phyloP scores from a whole-genome alignment of 2,888 invertebrate genomes.

The Chouioia cunea region DNA sequence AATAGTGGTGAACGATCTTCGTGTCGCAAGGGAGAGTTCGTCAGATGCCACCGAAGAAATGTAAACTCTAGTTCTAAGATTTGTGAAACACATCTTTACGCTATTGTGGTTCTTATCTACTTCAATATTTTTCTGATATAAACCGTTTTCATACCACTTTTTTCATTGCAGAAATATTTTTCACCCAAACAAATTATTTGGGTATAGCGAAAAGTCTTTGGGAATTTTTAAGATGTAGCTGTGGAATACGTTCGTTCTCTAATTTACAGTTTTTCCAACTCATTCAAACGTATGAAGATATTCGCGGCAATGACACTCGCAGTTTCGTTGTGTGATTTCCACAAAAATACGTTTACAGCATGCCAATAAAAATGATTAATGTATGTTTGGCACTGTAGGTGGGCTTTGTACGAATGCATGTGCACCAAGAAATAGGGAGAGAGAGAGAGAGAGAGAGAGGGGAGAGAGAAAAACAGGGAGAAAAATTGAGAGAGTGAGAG shows the following conservation, averaged over 20 bases:
- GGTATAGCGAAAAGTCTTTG: too few species aligned
- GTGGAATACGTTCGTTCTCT: too few species aligned
- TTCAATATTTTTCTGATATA: background rate
- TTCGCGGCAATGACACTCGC: conserved; percentile 12
- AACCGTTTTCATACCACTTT: too few species aligned
- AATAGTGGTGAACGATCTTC: background rate
- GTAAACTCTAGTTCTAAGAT: conserved; percentile 2
- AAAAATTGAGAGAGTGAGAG: too few species aligned
- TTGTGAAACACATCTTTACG: conserved; percentile 15
- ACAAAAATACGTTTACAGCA: conserved; percentile 10
- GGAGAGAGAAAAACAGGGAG: too few species aligned
- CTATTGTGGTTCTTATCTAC: conserved; percentile 14
- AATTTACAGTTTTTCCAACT: too few species aligned
- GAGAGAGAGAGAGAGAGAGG: too few species aligned
- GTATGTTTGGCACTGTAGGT: conserved; percentile 38
- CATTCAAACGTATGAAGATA: conserved; percentile 9
- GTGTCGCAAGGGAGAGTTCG: background rate
- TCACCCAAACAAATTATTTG: too few species aligned
- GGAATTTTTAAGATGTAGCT: too few species aligned
- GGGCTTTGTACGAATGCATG: background rate
- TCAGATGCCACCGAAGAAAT: conserved; percentile 11
- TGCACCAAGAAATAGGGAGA: background rate
- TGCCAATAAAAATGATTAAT: conserved; percentile 26
- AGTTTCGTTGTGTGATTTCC: conserved; percentile 8
- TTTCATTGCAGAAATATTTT: too few species aligned